Evolutionary conservation across 1,140 invertebrate genomes (phyloP), one percentile per base, ranked within the genome.

Genomic region (Chionoecetes opilio): DNA sequence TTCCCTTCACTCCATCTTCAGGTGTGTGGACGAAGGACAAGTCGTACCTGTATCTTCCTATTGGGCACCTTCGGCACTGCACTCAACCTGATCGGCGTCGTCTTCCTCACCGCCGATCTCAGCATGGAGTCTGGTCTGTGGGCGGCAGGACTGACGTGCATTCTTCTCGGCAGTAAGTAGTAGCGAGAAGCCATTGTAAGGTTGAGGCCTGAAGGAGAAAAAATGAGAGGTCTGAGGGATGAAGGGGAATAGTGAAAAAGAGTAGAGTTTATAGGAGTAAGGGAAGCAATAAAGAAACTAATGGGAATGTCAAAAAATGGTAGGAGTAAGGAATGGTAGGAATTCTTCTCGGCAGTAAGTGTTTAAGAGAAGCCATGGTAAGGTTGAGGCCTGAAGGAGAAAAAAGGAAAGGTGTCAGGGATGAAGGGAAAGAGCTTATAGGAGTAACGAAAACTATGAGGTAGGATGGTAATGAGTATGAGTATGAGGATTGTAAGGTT

Each of bases 51-150:
- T 32, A 86, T 93, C 38, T 93, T 93, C 92, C 38, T 93, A 0
- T 38, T 93, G 41, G 38, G 26, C 37, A 31, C 84, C 82, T 93
- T 93, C 82, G 84, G 92, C 38, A 38, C 38, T 75, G 92, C 92
- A 38, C 63, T 5, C 29, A 14, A 3, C 29, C 46, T 93, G 92
- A 87, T 93, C 29, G 92, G 92, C 34, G 26, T 93, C 11, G 92
- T 93, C 37, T 34, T 93, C 34, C 87, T 93, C 84, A 93, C 92
- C 2, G 82, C 92, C 26, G 92, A 93, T 29, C 92, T 93, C 29
- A 37, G 53, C 9, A 86, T 86, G 84, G n/a, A n/a, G 37, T 53
- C 34, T 0, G 92, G 84, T 14, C 29, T 93, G n/a, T 93, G 92
- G 92, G 29, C n/a, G 26, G 92, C 37, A 3, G 92, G 92, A 0